Percentiles rank a stretch among this genome's conserved stretches.
Evolutionary conservation across 2,113 vertebrate genomes (phyloP).

Genomic region (Sminthopsis crassicaudata): DNA sequence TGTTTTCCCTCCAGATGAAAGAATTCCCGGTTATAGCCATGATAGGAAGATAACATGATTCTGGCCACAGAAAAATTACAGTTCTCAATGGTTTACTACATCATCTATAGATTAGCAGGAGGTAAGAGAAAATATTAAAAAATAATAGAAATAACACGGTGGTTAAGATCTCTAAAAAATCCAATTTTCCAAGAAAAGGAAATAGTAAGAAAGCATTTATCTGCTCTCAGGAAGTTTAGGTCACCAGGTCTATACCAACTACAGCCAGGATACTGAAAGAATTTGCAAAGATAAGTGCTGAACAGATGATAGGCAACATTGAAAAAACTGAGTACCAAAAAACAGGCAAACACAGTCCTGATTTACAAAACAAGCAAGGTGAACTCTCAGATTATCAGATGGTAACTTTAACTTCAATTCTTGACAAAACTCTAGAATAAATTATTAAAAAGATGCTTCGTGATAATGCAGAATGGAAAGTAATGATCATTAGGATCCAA

Average conservation of each 20-base stretch:
- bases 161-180: neutral
- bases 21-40: neutral
- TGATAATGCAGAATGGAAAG: neutral
- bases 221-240: neutral
- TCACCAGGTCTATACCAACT: too few species aligned
- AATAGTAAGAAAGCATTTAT: neutral
- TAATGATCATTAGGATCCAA: neutral
- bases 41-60: neutral
- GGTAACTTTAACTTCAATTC: neutral
- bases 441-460: neutral
- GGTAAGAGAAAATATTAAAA: neutral
- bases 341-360: neutral
- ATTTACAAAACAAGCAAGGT: neutral
- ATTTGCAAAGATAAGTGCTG: neutral
- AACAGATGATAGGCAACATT: neutral
- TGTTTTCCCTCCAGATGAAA: neutral
- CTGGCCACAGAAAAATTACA: neutral
- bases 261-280: neutral
- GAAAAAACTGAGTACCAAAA: neutral
- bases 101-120: neutral
- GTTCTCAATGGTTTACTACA: neutral
- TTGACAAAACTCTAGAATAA: neutral
- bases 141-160: neutral
- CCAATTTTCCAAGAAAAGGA: neutral
- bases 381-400: neutral